Conservation (phyloP, 2,888 invertebrate genomes). For the Stomorhina lunata region DNA sequence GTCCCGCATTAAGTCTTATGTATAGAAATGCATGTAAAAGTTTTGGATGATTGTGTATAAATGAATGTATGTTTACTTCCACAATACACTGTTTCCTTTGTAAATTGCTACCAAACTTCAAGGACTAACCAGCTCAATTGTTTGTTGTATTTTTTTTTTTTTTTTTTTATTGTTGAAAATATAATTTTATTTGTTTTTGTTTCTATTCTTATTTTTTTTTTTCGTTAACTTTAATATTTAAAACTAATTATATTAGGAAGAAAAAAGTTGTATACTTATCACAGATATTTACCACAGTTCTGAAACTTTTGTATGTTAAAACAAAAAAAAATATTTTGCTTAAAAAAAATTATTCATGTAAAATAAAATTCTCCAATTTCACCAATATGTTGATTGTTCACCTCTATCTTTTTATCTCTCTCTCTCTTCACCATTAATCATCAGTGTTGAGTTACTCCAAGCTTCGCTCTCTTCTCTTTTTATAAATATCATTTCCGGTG, state of each 20-base stretch:
- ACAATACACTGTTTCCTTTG: constrained; percentile 27
- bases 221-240: constrained; percentile 34
- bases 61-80: background rate
- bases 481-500: no score
- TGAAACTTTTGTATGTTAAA: constrained; percentile 36
- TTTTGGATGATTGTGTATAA: constrained; percentile 12
- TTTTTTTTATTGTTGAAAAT: constrained; percentile 64
- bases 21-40: background rate
- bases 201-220: constrained; percentile 40
- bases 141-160: constrained; percentile 67
- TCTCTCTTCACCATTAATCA: no score
- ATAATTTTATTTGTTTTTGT: constrained; percentile 62
- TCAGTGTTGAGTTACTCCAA: no score
- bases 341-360: constrained; percentile 24
- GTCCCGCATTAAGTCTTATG: background rate
- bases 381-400: background rate
- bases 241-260: constrained; percentile 37
- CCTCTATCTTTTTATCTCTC: no score
- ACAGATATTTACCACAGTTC: constrained; percentile 55
- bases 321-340: constrained; percentile 48
- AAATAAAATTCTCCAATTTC: background rate
- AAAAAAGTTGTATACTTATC: constrained; percentile 61
- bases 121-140: constrained; percentile 73
- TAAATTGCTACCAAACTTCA: constrained; percentile 73
- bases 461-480: no score